These are phyloP conservation scores for Podarcis siculus DNA, from an alignment of 2,797 vertebrate species.

Conservation along the genomic window DNA sequence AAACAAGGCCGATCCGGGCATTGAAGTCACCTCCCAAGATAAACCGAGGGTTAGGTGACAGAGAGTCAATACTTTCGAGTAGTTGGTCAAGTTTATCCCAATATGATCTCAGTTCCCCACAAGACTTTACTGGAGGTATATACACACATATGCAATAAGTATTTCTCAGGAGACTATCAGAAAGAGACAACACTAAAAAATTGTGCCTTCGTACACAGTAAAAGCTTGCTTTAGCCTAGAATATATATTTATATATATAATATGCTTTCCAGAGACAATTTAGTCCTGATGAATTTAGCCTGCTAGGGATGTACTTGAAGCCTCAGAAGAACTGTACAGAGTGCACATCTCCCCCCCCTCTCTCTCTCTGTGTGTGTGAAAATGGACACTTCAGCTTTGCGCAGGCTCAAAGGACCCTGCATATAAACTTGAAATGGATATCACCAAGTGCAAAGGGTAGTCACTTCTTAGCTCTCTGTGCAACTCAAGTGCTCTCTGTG, in stretches of 20 bases:
- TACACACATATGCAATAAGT: too few species aligned
- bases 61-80: too few species aligned
- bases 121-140: too few species aligned
- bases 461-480: neutral
- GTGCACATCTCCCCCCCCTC: neutral
- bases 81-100: too few species aligned
- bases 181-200: too few species aligned
- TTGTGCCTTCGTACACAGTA: neutral
- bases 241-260: slow-evolving; percentile 9
- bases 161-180: too few species aligned
- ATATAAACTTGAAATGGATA: neutral
- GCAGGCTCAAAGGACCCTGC: accelerated
- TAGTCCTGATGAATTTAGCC: slow-evolving; percentile 1
- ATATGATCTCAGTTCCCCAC: too few species aligned
- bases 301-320: neutral
- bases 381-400: neutral
- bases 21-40: too few species aligned
- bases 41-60: too few species aligned
- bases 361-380: neutral
- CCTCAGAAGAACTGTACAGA: neutral
- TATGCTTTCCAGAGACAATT: slow-evolving; percentile 4
- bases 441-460: neutral
- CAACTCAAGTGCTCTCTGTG: neutral
- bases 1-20: too few species aligned
- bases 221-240: slow-evolving; percentile 1